Evolutionary conservation across 2,797 vertebrate species (phyloP), one percentile per base, ranked within the genome.

Genomic region (Urophycis tenuis): DNA sequence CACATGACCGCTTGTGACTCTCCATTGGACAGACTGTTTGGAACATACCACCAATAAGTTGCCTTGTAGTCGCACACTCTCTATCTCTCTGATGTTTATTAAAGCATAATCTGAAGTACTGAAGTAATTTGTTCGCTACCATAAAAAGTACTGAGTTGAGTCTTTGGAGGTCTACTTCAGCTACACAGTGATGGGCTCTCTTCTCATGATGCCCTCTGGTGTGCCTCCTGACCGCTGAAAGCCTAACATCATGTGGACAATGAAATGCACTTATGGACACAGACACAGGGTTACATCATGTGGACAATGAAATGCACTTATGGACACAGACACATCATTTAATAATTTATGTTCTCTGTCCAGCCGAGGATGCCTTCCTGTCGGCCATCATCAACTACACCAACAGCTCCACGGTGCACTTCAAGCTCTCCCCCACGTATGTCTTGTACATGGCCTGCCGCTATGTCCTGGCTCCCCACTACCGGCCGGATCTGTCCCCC

Each of bases 371-470:
- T 89, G 93, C 97, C 77, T 99, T 99, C 89, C 93, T 99, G 81
- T 97, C 96, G 0, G 97, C 97, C 85, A 95, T 99, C 88, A 98
- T 99, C 90, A 98, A 98, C 89, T 99, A 99, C 87, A 99, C 97
- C 64, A 99, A 99, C 88, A 99, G 98, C 91, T 98, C 96, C 0
- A 99, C 98, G 0, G 97, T 99, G 31, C 98, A 99, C 88, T 99
- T 99, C 88, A 99, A 99, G 78, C 91, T 99, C 49, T 98, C 97
- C 0, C 98, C 97, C 74, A 99, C 97, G 0, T 99, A 99, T 0
- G 96, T 96, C 36, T 87, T 99, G 45, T 99, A 99, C 81, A 97
- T 99, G 98, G 95, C 97, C 1, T 98, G 97, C 85, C 98, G 98
- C 91, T 96, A 94, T 80, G 93, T 98, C 85, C 91, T 99, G 90